Conservation (phyloP, 2,113 vertebrate genomes). For the Sebastes schlegelii region DNA sequence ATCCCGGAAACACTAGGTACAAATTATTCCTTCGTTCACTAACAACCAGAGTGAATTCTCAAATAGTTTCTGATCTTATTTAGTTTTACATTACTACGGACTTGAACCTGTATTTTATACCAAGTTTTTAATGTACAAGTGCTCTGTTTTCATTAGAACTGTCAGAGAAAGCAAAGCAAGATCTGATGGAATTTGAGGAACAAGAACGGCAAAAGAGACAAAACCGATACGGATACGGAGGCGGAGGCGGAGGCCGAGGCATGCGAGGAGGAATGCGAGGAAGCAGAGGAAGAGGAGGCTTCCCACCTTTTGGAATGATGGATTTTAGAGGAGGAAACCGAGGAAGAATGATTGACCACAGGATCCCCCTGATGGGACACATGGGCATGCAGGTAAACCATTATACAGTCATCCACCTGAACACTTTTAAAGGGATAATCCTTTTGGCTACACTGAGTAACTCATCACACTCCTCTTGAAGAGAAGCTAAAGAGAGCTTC, state of each 20-base stretch:
- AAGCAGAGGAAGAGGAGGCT: slow-evolving; percentile 84
- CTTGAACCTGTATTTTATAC: not conserved
- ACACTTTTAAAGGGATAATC: not conserved
- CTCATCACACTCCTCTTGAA: slow-evolving; percentile 6
- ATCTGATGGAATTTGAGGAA: slow-evolving; percentile 92
- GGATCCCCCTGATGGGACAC: slow-evolving; percentile 88
- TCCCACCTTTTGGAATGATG: slow-evolving; percentile 84
- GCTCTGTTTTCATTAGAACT: slow-evolving; percentile 85
- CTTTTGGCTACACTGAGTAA: slow-evolving; percentile 14
- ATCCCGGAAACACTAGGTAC: slow-evolving; percentile 98
- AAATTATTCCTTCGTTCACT: not conserved
- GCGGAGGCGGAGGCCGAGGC: slow-evolving; percentile 78
- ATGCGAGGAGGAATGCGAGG: slow-evolving; percentile 64
- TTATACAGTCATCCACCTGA: slow-evolving; percentile 6
- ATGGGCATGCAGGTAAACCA: slow-evolving; percentile 88
- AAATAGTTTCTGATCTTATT: slow-evolving; percentile 8
- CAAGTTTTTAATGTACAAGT: not conserved
- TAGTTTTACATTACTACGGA: not conserved
- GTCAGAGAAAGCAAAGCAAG: slow-evolving; percentile 95
- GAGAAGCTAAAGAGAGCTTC: slow-evolving; percentile 29
- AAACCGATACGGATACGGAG: slow-evolving; percentile 83
- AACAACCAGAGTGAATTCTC: not conserved
- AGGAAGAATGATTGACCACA: slow-evolving; percentile 90
- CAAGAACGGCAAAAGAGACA: slow-evolving; percentile 91
- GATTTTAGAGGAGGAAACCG: slow-evolving; percentile 89